These are phyloP conservation scores for Agriopis aurantiaria DNA, from an alignment of 2,888 invertebrate genomes.

Conservation along the genomic window DNA sequence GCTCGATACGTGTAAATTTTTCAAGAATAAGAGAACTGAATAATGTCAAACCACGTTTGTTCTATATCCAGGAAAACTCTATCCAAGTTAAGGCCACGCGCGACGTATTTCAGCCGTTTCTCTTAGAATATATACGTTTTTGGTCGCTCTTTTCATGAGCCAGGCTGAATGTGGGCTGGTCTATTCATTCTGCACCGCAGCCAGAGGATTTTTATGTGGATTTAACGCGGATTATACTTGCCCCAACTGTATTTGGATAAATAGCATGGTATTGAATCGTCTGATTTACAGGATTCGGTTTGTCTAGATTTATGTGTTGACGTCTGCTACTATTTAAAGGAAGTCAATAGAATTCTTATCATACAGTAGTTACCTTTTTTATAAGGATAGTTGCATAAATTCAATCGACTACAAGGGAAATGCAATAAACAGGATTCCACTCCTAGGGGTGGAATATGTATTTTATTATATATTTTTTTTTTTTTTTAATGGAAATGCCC, in stretches of 20 bases:
- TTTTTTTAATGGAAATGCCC: no score
- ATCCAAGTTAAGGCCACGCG: slow-evolving; percentile 48
- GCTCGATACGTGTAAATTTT: neutral
- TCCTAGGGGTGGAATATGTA: no score
- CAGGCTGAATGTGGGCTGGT: slow-evolving; percentile 76
- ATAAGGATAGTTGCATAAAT: no score
- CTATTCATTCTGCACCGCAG: slow-evolving; percentile 76
- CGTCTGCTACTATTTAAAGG: neutral
- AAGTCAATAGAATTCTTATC: neutral
- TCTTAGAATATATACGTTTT: slow-evolving; percentile 79
- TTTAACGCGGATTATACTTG: slow-evolving; percentile 78
- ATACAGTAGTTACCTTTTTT: no score
- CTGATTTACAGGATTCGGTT: slow-evolving; percentile 33
- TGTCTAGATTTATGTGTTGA: slow-evolving; percentile 27
- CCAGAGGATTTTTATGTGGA: slow-evolving; percentile 76
- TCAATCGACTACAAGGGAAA: no score
- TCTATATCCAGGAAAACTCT: slow-evolving; percentile 32
- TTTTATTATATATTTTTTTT: no score
- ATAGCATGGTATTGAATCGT: slow-evolving; percentile 57
- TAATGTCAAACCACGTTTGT: neutral
- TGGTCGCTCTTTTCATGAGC: slow-evolving; percentile 81
- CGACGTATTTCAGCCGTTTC: slow-evolving; percentile 79
- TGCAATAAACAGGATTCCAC: no score
- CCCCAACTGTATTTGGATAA: slow-evolving; percentile 70
- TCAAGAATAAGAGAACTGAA: no score